Base-by-base conservation (phyloP, 2,888 invertebrate genomes). In the Tipula confusa region DNA sequence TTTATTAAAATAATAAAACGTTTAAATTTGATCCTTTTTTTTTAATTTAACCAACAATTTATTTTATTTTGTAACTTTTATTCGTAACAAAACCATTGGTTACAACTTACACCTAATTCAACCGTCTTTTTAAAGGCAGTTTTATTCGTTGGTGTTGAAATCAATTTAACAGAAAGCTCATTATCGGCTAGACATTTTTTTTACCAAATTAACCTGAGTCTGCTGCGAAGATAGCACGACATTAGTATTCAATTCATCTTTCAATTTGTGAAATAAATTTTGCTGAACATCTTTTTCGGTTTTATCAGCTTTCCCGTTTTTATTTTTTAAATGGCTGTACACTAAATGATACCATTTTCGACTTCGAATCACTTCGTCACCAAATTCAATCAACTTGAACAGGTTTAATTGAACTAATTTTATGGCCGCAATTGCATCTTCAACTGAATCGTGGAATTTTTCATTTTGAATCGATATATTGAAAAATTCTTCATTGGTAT, bases 321-420 rank as follows among this genome's bases (percentile, higher is more conserved):
- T 13, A 29, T 82, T 33, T 33, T 33, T 82, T 18, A 82, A 82
- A 82, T 82, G 31, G 9, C 33, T 82, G 11, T 82, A 82, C 28
- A 82, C 80, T 80, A 80, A 36, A 82, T 82, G 82, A 6, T 33
- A 29, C 9, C 89, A 88, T 84, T 90, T 89, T 85, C 91, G 90
- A 84, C 92, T 92, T 3, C 88, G 90, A 82, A 94, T 90, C 0
- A 95, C 93, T 33, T 93, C 93, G 89, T 96, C 96, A 6, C 96
- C 96, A 89, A 92, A 96, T 87, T 93, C 92, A 11, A 95, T 88
- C 88, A 93, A 93, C 86, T 96, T 94, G 82, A 92, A 91, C 3
- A 99, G 90, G 90, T 99, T 99, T 43, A 97, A 90, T 87, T 96
- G 94, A 0, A 96, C 95, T 79, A 99, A 91, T 89, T 97, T 96